phyloP scores from a whole-genome alignment of 2,113 vertebrate species.

The Madoqua kirkii region DNA sequence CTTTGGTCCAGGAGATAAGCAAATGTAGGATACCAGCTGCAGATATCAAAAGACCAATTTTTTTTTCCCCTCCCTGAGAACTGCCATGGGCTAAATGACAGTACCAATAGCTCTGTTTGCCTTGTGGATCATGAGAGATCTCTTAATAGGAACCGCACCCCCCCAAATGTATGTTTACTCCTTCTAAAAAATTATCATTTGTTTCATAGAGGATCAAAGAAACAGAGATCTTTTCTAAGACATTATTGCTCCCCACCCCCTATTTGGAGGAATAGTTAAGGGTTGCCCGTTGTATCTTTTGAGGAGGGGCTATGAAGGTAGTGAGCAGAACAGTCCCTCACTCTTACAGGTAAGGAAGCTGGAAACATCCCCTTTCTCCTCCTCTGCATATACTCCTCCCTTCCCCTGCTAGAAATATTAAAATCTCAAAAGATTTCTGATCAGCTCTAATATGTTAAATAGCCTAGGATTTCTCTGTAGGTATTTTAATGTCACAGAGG shows the following conservation, averaged over 20 bases:
- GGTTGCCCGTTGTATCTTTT: background rate
- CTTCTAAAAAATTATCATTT: background rate
- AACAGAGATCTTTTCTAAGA: background rate
- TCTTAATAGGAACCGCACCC: background rate
- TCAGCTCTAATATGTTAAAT: background rate
- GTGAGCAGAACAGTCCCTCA: background rate
- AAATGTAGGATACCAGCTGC: background rate
- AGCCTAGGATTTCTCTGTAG: background rate
- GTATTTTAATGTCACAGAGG: background rate
- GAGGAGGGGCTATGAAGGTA: background rate
- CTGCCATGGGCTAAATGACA: background rate
- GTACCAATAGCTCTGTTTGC: background rate
- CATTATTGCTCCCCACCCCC: background rate
- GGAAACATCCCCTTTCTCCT: background rate
- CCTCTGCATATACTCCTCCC: background rate
- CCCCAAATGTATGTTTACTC: background rate
- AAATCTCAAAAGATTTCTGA: background rate
- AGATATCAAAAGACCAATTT: background rate
- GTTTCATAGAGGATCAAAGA: background rate
- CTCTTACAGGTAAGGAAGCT: background rate
- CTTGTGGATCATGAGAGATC: background rate
- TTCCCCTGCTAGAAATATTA: background rate
- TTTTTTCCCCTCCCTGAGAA: background rate
- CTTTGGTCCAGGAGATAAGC: background rate
- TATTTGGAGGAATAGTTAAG: background rate